Evolutionary conservation across 2,888 invertebrate genomes (phyloP).

Genomic region (Acleris emargana): DNA sequence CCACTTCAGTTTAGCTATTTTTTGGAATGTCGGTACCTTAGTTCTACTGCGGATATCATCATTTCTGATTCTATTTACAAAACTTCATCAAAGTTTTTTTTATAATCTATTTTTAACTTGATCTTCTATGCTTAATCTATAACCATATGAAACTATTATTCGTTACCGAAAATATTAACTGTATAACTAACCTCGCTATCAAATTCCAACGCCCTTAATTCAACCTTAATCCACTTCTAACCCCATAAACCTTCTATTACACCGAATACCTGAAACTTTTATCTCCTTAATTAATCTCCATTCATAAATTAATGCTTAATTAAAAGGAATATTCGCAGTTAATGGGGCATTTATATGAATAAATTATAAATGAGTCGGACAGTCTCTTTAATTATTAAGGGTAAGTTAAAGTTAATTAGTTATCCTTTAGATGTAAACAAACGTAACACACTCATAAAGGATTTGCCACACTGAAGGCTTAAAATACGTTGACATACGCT

Average conservation of each 20-base stretch:
- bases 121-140: no score
- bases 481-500: no score
- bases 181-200: background rate
- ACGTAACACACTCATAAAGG: no score
- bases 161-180: background rate
- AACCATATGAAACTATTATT: no score
- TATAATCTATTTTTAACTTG: no score
- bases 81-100: no score
- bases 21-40: no score
- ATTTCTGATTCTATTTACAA: no score
- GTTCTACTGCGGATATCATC: no score
- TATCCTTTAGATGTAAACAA: conserved; percentile 3
- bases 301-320: conserved; percentile 19
- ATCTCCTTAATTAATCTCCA: conserved; percentile 11
- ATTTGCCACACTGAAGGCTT: no score
- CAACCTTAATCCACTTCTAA: background rate
- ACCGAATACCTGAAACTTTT: conserved; percentile 2
- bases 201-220: background rate
- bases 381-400: conserved; percentile 11
- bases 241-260: background rate
- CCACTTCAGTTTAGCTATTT: no score
- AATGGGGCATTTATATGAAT: conserved; percentile 22
- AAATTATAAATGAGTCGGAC: conserved; percentile 14
- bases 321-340: conserved; percentile 14
- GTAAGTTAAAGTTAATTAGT: conserved; percentile 8